Base-by-base conservation (phyloP, 2,797 vertebrate genomes). In the Parauchenoglanis ngamensis region DNA sequence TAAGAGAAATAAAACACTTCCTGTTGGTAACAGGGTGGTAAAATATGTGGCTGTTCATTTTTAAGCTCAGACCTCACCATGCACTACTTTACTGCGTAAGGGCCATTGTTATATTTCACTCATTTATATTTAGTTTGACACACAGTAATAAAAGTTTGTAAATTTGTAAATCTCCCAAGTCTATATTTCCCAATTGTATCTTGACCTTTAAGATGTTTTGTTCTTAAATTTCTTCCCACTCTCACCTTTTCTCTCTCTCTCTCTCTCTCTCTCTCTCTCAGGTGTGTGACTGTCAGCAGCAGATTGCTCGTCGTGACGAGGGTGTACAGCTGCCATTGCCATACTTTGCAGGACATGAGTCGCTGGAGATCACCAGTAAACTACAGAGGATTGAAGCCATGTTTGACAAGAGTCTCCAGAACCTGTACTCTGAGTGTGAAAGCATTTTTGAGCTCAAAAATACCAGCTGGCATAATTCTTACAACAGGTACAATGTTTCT, bases 221-320 rank as follows among this genome's bases (percentile, higher is more conserved):
- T 77, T 68, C 54, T 67, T 65, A 44, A 68, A 28, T 75, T 77
- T 68, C 3, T 5, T 77, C 11, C 31, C 46, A n/a, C 46, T 28
- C 54, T 87, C 87, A 8, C 11, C 15, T 28, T 85, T 78, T 75
- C 7, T 1, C 17, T 70, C 61, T n/a, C 63, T 1, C 65, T 84
- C 17, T 70, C 61, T n/a, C 63, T 1, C 65, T 84, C 46, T 28
- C 59, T 87, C 87, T 4, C 12, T 7, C 17, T 59, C 86, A 98
- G 97, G 95, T 98, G 56, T 98, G 97, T 80, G 93, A 95, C 56
- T 97, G 96, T 92, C 97, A 98, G 93, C 92, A 96, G 88, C 96
- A 97, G 89, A 98, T 98, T 93, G 96, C 95, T 46, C 96, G 97
- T n/a, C 96, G 96, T 93, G 94, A 95, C 80, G 96, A 98, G 19